phyloP scores from a whole-genome alignment of 2,113 vertebrate species.

The Dascyllus trimaculatus region DNA sequence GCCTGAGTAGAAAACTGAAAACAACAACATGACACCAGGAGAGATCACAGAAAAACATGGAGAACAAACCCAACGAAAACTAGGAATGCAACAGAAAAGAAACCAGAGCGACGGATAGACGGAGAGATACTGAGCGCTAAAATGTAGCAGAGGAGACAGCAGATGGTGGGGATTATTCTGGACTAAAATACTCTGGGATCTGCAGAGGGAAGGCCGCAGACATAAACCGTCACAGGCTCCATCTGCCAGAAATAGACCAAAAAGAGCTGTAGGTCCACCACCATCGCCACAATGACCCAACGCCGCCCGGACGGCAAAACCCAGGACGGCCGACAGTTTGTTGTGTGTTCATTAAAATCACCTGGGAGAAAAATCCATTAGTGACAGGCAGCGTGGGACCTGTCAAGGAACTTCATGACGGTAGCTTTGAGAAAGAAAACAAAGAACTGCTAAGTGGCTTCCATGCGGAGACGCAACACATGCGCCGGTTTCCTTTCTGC shows the following conservation, averaged over 20 bases:
- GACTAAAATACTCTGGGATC: constrained; percentile 85
- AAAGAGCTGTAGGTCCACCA: constrained; percentile 55
- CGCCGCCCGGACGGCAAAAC: constrained; percentile 35
- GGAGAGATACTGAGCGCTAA: constrained; percentile 58
- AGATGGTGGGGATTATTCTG: constrained; percentile 87
- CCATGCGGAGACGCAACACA: neutral
- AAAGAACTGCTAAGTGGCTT: neutral
- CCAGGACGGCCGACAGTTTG: neutral
- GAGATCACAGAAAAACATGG: constrained; percentile 26
- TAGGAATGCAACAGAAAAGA: constrained; percentile 49
- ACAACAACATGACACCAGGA: neutral
- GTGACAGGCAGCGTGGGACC: neutral
- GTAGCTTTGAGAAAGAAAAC: neutral
- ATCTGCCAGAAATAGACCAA: constrained; percentile 83
- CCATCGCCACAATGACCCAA: constrained; percentile 41
- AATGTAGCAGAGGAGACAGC: constrained; percentile 80
- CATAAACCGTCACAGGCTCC: constrained; percentile 79
- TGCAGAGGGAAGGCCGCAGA: constrained; percentile 77
- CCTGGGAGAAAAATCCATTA: neutral
- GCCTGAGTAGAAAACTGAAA: neutral
- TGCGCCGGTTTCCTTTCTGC: neutral
- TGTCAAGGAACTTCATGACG: neutral
- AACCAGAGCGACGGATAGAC: constrained; percentile 49
- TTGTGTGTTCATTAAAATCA: neutral
- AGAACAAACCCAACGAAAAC: constrained; percentile 18